Conservation (phyloP, 2,113 vertebrate species). For the Istiophorus platypterus region DNA sequence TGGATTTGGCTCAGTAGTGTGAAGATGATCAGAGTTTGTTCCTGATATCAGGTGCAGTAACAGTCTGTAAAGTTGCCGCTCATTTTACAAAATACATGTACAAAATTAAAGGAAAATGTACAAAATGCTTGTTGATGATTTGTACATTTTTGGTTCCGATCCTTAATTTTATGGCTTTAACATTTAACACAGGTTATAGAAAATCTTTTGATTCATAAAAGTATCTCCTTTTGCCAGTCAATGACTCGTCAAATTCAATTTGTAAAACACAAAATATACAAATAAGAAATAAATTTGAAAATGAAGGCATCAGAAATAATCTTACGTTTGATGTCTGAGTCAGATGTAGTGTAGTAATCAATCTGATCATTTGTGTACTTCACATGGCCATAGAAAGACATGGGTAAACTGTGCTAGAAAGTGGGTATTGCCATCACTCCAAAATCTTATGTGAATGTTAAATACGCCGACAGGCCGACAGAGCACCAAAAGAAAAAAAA, state of each 20-base stretch:
- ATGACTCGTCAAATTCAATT: not conserved
- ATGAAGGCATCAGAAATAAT: not conserved
- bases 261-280: constrained; percentile 3
- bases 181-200: not conserved
- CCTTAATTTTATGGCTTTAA: not conserved
- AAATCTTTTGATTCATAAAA: not conserved
- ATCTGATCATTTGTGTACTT: not conserved
- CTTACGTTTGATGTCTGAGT: not conserved
- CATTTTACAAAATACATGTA: constrained; percentile 4
- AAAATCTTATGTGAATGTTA: not conserved
- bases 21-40: not conserved
- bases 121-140: not conserved
- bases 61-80: not conserved
- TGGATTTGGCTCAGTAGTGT: not conserved
- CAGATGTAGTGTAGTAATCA: constrained; percentile 43
- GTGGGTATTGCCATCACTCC: not conserved
- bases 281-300: not conserved
- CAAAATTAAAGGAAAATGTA: not conserved
- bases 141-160: not conserved
- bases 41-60: not conserved
- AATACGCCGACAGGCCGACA: not conserved
- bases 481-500: constrained; percentile 3
- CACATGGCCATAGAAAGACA: not conserved
- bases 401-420: not conserved
- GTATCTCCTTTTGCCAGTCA: not conserved